Base-by-base conservation (phyloP, 2,888 invertebrate species). In the Leucophenga montana region DNA sequence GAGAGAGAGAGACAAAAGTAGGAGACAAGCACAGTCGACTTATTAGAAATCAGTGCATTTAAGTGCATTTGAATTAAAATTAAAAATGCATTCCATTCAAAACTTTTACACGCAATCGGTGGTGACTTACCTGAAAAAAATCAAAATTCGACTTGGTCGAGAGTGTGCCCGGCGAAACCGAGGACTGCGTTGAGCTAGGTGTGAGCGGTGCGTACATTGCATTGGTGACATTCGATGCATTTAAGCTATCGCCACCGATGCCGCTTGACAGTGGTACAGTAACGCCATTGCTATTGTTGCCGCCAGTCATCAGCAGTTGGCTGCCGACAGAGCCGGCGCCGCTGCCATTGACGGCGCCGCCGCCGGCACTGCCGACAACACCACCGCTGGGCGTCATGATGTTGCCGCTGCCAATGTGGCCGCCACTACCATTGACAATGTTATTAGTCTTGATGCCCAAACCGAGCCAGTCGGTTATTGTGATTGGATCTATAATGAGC, bases 131-230 rank as follows among this genome's bases (percentile, higher is more conserved):
- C 86, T 88, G 88, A 80, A 88, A 88, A 73, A 85, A 84, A 75
- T 88, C 88, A 76, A 85, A 88, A 70, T 77, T 83, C 61, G 86
- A 82, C 75, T 85, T 86, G 69, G 73, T 73, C 53, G 79, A 76
- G 48, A 79, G 75, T 59, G 84, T 78, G 68, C 84, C 85, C 68
- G 87, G 87, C 69, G 88, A 88, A 66, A 85, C 85, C 71, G 88
- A 87, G 16, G 88, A 88, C 74, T 88, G 88, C 46, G 88, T 86
- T 66, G 88, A 88, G 69, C 85, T 87, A 44, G 88, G 87, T 70
- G 88, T 87, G 46, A 87, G 73, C 22, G 88, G 86, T 74, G 85
- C 81, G 75, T 87, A 88, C 71, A 78, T 73, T 20, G 78, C 73
- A 73, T 59, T 22, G 66, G 14, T 16, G 67, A 14, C 59, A 64